Percentiles rank a stretch among this genome's conserved stretches.
These are phyloP conservation scores for Nesometra sesokonis DNA, from an alignment of 35 echinoderm and acorn worm species.

Conservation along the genomic window DNA sequence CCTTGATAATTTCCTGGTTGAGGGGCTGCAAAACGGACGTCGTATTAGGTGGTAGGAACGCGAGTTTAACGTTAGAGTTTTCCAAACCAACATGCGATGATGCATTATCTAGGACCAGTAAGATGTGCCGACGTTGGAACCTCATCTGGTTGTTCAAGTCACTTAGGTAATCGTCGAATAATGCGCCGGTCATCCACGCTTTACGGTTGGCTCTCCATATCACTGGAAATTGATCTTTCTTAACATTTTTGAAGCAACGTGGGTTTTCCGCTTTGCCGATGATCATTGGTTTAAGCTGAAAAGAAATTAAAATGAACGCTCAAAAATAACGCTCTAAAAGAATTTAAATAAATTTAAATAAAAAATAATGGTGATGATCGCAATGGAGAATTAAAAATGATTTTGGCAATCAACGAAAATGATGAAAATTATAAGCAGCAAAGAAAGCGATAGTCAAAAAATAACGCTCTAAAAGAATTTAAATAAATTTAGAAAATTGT, in stretches of 20 bases:
- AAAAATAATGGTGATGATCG: too few species aligned
- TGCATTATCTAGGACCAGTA: background rate
- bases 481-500: too few species aligned
- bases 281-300: background rate
- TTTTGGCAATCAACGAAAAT: too few species aligned
- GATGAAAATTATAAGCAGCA: too few species aligned
- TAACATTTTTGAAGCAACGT: background rate
- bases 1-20: conserved; percentile 15
- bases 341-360: too few species aligned
- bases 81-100: background rate
- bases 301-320: background rate
- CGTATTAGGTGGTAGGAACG: conserved; percentile 42
- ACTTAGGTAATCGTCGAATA: background rate
- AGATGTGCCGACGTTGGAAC: background rate
- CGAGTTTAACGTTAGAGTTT: background rate
- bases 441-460: too few species aligned
- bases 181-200: background rate
- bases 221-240: background rate
- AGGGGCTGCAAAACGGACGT: conserved; percentile 27
- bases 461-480: too few species aligned
- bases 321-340: too few species aligned
- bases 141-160: background rate
- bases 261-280: background rate
- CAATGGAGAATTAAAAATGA: too few species aligned
- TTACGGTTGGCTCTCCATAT: background rate